Conservation (phyloP, 1,140 invertebrate genomes). For the Platyscapa corneri region DNA sequence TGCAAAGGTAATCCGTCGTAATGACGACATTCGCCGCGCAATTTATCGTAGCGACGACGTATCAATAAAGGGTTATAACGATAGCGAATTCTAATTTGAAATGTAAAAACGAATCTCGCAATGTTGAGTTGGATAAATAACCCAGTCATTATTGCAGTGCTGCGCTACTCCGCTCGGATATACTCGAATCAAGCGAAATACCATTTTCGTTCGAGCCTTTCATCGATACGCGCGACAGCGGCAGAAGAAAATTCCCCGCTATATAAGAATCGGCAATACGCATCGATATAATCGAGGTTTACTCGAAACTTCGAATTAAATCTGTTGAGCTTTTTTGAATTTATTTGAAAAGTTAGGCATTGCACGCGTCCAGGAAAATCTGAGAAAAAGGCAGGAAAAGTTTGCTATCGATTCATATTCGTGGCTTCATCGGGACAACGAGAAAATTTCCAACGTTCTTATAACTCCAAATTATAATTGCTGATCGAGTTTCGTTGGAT, state of each 20-base stretch:
- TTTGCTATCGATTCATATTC: too few relatives aligned
- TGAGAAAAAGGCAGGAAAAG: too few relatives aligned
- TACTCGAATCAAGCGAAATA: neutral
- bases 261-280: neutral
- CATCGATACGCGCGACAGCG: neutral
- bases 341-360: neutral
- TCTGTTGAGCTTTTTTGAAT: neutral
- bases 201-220: neutral
- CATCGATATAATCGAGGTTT: neutral
- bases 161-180: neutral
- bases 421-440: too few relatives aligned
- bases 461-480: neutral
- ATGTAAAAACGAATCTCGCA: too few relatives aligned
- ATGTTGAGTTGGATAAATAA: too few relatives aligned
- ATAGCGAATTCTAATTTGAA: too few relatives aligned
- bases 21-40: neutral
- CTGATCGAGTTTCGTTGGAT: neutral
- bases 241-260: too few relatives aligned
- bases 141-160: too few relatives aligned
- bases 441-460: too few relatives aligned
- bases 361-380: too few relatives aligned
- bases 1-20: neutral
- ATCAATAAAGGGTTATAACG: too few relatives aligned
- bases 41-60: neutral
- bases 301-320: neutral